Percentiles rank a stretch among this genome's conserved stretches.
Conservation (phyloP, 2,113 vertebrate genomes). For the Dasyprocta punctata region DNA sequence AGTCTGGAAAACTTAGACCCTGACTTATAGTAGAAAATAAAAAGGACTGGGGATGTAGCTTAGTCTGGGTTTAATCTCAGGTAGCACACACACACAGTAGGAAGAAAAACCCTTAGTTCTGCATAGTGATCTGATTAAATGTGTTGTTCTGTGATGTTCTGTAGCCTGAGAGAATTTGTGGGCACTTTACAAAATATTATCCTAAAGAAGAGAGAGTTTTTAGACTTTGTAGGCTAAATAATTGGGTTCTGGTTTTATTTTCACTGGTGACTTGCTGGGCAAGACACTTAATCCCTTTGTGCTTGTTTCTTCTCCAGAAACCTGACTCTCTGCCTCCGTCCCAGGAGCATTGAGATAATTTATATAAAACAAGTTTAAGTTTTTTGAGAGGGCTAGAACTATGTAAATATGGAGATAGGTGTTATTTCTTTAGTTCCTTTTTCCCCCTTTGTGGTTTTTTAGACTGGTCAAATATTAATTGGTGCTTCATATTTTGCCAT, state of each 20-base stretch:
- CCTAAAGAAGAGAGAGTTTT: slow-evolving; percentile 53
- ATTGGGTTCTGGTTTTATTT: slow-evolving; percentile 76
- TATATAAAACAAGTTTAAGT: slow-evolving; percentile 69
- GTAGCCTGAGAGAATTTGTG: slow-evolving; percentile 47
- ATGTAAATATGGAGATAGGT: slow-evolving; percentile 35
- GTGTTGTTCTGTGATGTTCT: slow-evolving; percentile 48
- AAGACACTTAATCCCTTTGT: slow-evolving; percentile 77
- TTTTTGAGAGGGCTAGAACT: slow-evolving; percentile 59
- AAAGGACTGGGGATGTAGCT: neutral
- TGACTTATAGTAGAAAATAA: neutral
- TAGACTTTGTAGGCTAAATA: slow-evolving; percentile 68
- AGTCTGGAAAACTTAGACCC: neutral
- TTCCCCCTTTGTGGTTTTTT: neutral
- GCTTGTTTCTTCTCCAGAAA: slow-evolving; percentile 76
- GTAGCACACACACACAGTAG: neutral
- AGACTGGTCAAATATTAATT: slow-evolving; percentile 50
- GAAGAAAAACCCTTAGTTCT: neutral
- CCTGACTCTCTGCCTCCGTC: slow-evolving; percentile 57
- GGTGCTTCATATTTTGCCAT: slow-evolving; percentile 35
- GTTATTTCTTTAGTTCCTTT: neutral
- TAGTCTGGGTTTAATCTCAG: neutral
- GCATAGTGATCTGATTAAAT: slow-evolving; percentile 29
- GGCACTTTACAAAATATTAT: slow-evolving; percentile 54
- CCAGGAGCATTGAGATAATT: slow-evolving; percentile 60
- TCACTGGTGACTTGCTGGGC: slow-evolving; percentile 68